These are phyloP conservation scores for Pycnonotus jocosus DNA, from an alignment of 2,113 vertebrate genomes.

Conservation along the genomic window DNA sequence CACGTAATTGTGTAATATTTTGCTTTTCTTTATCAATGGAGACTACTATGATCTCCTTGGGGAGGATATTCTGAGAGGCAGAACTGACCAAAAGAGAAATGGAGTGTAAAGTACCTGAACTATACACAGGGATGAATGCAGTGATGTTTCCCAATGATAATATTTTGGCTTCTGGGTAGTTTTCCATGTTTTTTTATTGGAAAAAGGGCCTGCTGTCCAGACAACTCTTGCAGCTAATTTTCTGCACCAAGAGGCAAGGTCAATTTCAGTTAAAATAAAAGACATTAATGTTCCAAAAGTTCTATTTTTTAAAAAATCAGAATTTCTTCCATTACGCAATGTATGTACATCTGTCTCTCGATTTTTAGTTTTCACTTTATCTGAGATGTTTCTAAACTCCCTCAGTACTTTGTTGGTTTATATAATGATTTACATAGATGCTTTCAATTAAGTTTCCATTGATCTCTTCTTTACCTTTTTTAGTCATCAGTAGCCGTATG, in stretches of 20 bases:
- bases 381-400: background rate
- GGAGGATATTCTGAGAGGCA: background rate
- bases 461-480: background rate
- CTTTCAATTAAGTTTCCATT: background rate
- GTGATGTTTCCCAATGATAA: background rate
- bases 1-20: background rate
- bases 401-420: background rate
- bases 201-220: background rate
- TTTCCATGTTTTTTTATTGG: background rate
- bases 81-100: background rate
- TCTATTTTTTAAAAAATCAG: accelerated
- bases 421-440: background rate
- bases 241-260: background rate
- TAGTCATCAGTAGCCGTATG: background rate
- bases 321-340: background rate
- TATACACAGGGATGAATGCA: background rate
- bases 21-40: background rate
- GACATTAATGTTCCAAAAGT: background rate
- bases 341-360: background rate
- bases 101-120: background rate
- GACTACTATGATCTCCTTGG: background rate
- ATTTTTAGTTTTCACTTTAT: background rate
- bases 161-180: background rate
- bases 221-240: background rate
- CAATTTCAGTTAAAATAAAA: background rate